Evolutionary conservation across 1,140 invertebrate species (phyloP).

Genomic region (Lordiphosa mommai): DNA sequence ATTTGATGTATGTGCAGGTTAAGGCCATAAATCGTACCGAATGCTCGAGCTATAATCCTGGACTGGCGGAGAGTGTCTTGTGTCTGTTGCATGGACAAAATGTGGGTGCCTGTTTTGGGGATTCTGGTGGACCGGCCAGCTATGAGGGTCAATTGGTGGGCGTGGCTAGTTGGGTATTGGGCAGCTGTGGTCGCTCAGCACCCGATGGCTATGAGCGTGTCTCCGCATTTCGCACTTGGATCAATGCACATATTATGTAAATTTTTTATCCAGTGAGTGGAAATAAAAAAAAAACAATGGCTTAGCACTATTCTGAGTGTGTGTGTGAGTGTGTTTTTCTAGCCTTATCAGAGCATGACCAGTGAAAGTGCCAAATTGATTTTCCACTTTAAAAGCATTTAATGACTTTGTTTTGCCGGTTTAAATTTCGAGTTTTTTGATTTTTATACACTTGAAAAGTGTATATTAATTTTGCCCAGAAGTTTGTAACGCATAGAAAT

Average conservation of each 20-base stretch:
- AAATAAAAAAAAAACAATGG: no score
- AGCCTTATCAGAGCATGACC: conserved; percentile 33
- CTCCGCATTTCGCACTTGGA: conserved; percentile 41
- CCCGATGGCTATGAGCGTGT: conserved; percentile 83
- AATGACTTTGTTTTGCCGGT: conserved; percentile 46
- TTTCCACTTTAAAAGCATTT: conserved; percentile 46
- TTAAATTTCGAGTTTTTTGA: no score
- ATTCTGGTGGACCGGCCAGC: conserved; percentile 70
- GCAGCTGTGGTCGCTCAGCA: conserved; percentile 42
- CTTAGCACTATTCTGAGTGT: conserved; percentile 7
- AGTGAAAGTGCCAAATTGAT: conserved; percentile 60
- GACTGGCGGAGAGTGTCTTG: conserved; percentile 38
- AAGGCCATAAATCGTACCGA: conserved; percentile 17
- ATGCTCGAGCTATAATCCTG: conserved; percentile 29
- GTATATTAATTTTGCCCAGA: no score
- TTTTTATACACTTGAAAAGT: no score
- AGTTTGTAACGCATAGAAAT: no score
- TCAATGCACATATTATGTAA: no score
- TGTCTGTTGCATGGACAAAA: conserved; percentile 55
- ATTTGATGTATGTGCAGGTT: conserved; percentile 39
- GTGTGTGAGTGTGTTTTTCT: conserved; percentile 4
- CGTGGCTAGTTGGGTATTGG: conserved; percentile 59
- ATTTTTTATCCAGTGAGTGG: no score
- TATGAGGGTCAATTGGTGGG: conserved; percentile 51
- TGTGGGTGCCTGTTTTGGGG: conserved; percentile 65